Evolutionary conservation across 2,113 vertebrate species (phyloP), one percentile per base, ranked within the genome.

Genomic region (Ptyas mucosa): DNA sequence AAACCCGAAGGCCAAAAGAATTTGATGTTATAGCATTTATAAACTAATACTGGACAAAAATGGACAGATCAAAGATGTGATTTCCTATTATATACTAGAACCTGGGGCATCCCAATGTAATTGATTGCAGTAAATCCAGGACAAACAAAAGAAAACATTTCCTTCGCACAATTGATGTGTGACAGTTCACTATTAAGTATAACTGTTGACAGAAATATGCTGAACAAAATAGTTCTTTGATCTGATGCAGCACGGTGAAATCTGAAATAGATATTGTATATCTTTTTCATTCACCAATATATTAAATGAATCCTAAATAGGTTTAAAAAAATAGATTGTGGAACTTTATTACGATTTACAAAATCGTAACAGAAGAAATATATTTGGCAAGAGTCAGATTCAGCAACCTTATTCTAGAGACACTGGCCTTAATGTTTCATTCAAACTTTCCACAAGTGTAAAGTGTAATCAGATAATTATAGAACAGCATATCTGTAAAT

Each of bases 401-500:
- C 14, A 75, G 14, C 2, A 75, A 75, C n/a, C 6, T 34, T 75
- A 69, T 29, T 69, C 34, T 69, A 18, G 4, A 69, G 64, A 69
- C 11, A 34, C 5, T 34, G 14, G 14, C 29, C 64, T 69, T 69
- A 34, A 69, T 69, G 29, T n/a, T 69, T 69, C 12, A 69, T n/a
- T 34, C 29, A 69, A 69, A 69, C 5, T n/a, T n/a, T 69, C 12
- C 29, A n/a, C 64, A 69, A 69, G 43, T 69, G 12, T 69, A 69
- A 69, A 69, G 29, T n/a, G 29, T 55, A 34, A 55, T 5, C 85
- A 91, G 15, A 43, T n/a, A 24, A 88, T 57, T 88, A 92, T 94
- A 91, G 53, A 94, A 96, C 64, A 91, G 94, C 21, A 0, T 81
- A 93, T 11, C 87, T 93, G 29, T 34, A 89, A 93, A 92, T 91